Base-by-base conservation (phyloP, 1,140 invertebrate species). In the Drosophila takahashii region DNA sequence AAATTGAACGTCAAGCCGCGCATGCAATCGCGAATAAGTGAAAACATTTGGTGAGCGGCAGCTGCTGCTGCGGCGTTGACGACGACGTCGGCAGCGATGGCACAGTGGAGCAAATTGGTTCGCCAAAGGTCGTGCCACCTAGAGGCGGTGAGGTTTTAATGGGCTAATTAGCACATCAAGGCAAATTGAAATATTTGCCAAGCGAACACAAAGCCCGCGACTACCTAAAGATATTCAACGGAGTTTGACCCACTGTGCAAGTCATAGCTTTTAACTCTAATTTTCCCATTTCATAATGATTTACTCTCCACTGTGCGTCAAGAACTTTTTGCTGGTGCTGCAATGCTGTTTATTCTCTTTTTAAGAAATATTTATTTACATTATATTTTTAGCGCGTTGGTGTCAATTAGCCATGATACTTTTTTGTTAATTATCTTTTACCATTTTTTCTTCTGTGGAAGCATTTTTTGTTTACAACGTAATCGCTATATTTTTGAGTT, bases 11-110 rank as follows among this genome's bases (percentile, higher is more conserved):
- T 60, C 26, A 71, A 80, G 72, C 56, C 79, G 70, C 44, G 77
- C 84, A 65, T 76, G 66, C 89, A 90, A 58, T 71, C 50, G 56
- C 77, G 81, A 79, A 79, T 87, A 89, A 89, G 79, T 87, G 77
- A 87, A 86, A 87, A 32, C 48, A 41, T 58, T 59, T 41, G 54
- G 69, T 83, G 69, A 86, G 60, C 76, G 65, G 58, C 61, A 44
- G 26, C 37, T 32, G 60, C 76, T 61, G 58, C 61, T 37, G 26
- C 37, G 32, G 57, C 37, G 47, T 26, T 7, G 67, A 22, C 36
- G 54, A 8, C 34, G 50, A 22, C 10, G 45, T 4, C 34, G 58
- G 45, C 32, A 36, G 64, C 34, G 16, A 8, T 11, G 22, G 69
- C 75, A 87, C 81, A 66, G 79, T 86, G 83, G 67, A 44, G 3